Percentiles rank a stretch among this genome's conserved stretches.
Conservation (phyloP, 2,797 vertebrate genomes). For the Acipenser transmontanus region DNA sequence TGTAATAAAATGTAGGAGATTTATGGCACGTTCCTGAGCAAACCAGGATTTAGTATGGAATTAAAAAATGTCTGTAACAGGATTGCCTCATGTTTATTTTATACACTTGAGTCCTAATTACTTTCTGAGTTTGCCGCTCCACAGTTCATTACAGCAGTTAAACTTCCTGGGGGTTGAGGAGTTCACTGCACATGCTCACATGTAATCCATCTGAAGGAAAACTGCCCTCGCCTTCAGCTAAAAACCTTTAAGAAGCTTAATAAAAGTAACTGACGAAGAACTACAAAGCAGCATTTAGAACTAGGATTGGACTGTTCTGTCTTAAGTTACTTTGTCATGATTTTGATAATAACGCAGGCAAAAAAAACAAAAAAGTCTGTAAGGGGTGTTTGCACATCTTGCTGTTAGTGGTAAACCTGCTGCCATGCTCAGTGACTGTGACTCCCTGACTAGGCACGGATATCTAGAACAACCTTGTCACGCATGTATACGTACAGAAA, state of each 20-base stretch:
- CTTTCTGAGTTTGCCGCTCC: constrained; percentile 41
- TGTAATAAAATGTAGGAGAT: neutral
- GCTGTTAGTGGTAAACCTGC: too few species aligned
- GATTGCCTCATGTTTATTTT: constrained; percentile 57
- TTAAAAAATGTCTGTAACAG: constrained; percentile 41
- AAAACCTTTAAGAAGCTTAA: constrained; percentile 1
- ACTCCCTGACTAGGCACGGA: constrained; percentile 16
- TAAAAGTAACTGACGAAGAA: constrained; percentile 4
- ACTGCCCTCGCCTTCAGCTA: neutral
- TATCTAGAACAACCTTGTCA: too few species aligned
- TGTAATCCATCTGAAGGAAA: constrained; percentile 21
- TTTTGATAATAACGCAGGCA: neutral
- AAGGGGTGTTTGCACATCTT: too few species aligned
- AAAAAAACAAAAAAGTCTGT: neutral
- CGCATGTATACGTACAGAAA: too few species aligned
- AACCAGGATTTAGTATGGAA: constrained; percentile 24
- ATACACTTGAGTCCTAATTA: constrained; percentile 52
- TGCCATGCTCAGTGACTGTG: constrained; percentile 24
- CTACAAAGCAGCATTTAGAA: neutral
- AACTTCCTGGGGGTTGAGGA: constrained; percentile 48
- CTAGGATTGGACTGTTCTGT: too few species aligned
- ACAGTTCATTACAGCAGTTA: constrained; percentile 32
- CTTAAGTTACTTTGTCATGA: too few species aligned
- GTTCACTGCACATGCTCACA: constrained; percentile 46
- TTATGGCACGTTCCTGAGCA: constrained; percentile 31